Percentiles rank a stretch among this genome's conserved stretches.
Evolutionary conservation across 2,888 invertebrate genomes (phyloP).

Genomic region (Heliconius erato): DNA sequence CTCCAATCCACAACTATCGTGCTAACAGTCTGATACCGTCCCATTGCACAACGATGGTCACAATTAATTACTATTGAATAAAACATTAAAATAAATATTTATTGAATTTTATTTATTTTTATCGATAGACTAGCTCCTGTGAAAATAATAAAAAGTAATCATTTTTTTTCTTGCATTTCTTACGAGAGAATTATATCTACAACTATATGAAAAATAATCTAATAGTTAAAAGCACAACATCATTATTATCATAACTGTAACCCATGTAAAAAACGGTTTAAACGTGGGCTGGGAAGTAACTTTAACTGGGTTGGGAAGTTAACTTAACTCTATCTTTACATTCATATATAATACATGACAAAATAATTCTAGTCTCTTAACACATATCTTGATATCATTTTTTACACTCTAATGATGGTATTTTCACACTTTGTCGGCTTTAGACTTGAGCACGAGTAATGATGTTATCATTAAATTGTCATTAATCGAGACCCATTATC

Average conservation of each 20-base stretch:
- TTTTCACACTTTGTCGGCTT: slow-evolving; percentile 46
- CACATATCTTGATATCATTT: slow-evolving; percentile 46
- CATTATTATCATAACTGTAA: background rate
- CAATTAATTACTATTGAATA: background rate
- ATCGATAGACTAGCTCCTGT: too few species aligned
- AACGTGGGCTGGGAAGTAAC: slow-evolving; percentile 9
- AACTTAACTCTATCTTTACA: background rate
- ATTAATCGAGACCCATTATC: slow-evolving; percentile 61
- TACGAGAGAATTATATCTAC: too few species aligned
- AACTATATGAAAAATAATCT: background rate
- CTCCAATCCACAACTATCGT: background rate
- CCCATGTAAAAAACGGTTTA: background rate
- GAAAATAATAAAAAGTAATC: too few species aligned
- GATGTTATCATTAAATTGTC: slow-evolving; percentile 54
- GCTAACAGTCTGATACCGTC: background rate
- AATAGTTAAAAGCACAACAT: background rate
- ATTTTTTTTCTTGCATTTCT: too few species aligned
- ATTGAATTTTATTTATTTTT: background rate
- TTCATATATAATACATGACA: slow-evolving; percentile 22
- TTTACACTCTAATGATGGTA: slow-evolving; percentile 42
- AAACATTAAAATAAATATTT: background rate
- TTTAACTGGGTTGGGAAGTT: background rate
- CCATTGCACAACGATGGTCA: background rate
- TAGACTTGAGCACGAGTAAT: slow-evolving; percentile 31
- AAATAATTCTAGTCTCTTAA: slow-evolving; percentile 31